Conservation (phyloP, 2,797 vertebrate species). For the Alectoris magna region DNA sequence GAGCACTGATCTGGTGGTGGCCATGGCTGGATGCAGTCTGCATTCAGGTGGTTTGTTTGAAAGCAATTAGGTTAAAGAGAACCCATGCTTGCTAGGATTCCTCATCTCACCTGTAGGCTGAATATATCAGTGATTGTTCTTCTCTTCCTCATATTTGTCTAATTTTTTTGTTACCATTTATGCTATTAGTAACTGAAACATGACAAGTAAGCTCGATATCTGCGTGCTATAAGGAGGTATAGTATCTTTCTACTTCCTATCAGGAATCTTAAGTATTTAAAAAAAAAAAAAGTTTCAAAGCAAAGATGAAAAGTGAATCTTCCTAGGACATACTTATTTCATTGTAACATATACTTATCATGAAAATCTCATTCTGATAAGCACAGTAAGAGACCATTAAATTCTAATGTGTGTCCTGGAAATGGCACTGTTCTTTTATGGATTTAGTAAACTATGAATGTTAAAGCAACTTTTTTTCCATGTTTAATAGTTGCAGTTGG, state of each 20-base stretch:
- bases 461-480: not conserved
- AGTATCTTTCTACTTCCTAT: not conserved
- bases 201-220: not conserved
- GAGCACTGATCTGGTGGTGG: not conserved
- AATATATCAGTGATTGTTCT: not conserved
- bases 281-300: not conserved
- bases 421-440: not conserved
- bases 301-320: not conserved
- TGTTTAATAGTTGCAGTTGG: not conserved
- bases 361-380: not conserved
- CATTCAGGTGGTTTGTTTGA: not conserved
- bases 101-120: not conserved
- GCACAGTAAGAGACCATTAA: not conserved
- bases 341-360: not conserved
- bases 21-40: not conserved
- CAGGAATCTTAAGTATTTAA: not conserved
- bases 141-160: not conserved
- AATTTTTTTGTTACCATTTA: not conserved
- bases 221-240: not conserved
- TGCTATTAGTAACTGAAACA: not conserved
- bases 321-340: not conserved
- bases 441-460: accelerated
- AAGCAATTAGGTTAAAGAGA: not conserved
- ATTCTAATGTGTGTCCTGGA: not conserved
- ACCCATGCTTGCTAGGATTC: not conserved